Evolutionary conservation across 2,797 vertebrate genomes (phyloP), one percentile per base, ranked within the genome.

Genomic region (Pitangus sulphuratus): DNA sequence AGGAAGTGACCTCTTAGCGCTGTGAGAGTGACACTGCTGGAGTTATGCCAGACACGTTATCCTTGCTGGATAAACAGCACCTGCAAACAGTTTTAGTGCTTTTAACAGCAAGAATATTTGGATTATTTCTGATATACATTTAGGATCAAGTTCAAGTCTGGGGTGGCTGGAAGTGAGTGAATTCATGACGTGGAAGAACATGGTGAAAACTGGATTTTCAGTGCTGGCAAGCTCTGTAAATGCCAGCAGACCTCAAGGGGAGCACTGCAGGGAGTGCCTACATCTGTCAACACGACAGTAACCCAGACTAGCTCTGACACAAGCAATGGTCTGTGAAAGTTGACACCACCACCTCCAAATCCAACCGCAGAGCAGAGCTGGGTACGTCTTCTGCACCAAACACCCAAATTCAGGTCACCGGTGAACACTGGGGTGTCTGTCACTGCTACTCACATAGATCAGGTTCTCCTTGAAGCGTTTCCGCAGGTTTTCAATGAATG

Each of bases 401-500:
- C 20, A 1, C 40, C 31, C 78, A 14, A 0, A 19, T 3, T 4
- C 50, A 24, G 58, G 39, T 12, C 39, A 2, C 25, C 0, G 10
- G 15, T 2, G 39, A 22, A 5, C 70, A 8, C 86, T 10, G 3
- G 22, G 77, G 14, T 1, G 2, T 1, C 74, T 40, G 26, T 44
- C 21, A 26, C 60, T 8, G 31, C 33, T 15, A 97, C 98, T 98
- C 98, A 99, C 99, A 10, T 99, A 99, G 96, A 99, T 99, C 37
- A 99, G 99, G 95, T 99, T 99, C 96, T 99, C 99, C 95, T 99
- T 99, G 98, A 99, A 99, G 61, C 99, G 98, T 58, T 99, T 99
- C 42, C 99, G 98, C 47, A 99, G 98, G 96, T 99, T 99, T 91
- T 99, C 99, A 3, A 99, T 99, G 96, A 99, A 99, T 0, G 99